Base-by-base conservation (phyloP, 2,797 vertebrate species). In the Pseudochirops cupreus region DNA sequence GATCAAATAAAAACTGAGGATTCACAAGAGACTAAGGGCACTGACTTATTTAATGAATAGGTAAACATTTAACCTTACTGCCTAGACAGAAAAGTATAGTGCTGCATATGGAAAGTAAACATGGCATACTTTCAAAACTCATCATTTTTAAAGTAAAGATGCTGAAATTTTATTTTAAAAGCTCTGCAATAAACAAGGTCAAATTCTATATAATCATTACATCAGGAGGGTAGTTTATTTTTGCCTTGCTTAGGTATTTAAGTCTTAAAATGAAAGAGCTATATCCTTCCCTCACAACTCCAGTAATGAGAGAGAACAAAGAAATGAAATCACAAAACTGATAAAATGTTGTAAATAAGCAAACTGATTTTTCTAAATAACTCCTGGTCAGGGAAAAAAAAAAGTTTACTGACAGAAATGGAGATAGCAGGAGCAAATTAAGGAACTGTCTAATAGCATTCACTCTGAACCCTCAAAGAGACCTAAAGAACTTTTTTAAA, bases 241-340 rank as follows among this genome's bases (percentile, higher is more conserved):
- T 87, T 87, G 18, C 21, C 39, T 26, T 50, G 39, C 21, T 46
- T 87, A 46, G 7, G 39, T 87, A 87, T 46, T 74, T 46, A 46
- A 39, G 21, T 87, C 39, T 46, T 46, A 82, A 82, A 46, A 82
- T 21, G 39, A 82, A 46, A 82, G 18, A 39, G 14, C 62, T 67
- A n/a, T 67, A 33, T 56, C 87, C n/a, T 92, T 94, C 46, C 46
- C 31, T 89, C n/a, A 7, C 31, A 92, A 94, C 92, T 12, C 31
- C 59, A 46, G 89, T 97, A 92, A 57, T 87, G 58, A 92, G 95
- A 93, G 29, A 93, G 2, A 97, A 39, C 91, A 97, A 87, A 87
- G 67, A 87, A 87, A 87, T 87, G 74, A 46, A 87, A 95, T 91
- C 87, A 95, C 95, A 96, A 97, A 97, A 96, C 95, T 95, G 96